Conservation (phyloP, 2,113 vertebrate species). For the Ardeotis arabs region DNA sequence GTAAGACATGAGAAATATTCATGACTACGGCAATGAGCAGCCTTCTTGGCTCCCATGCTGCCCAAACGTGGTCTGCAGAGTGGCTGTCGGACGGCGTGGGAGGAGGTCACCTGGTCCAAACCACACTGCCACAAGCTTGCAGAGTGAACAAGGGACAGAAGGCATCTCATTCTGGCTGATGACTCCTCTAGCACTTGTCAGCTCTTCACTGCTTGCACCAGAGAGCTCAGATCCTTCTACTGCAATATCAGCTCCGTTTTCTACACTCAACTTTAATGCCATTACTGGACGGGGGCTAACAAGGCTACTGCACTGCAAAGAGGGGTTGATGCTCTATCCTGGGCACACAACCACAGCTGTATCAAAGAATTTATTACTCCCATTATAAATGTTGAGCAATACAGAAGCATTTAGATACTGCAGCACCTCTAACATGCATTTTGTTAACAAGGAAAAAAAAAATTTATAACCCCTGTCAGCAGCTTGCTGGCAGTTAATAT, state of each 20-base stretch:
- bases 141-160: not conserved
- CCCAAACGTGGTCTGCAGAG: not conserved
- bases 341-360: not conserved
- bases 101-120: not conserved
- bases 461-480: conserved; percentile 63
- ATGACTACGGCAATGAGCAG: rapidly evolving
- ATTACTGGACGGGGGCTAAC: rapidly evolving
- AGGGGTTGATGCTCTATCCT: not conserved
- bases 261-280: not conserved
- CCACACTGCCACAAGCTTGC: rapidly evolving
- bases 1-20: not conserved
- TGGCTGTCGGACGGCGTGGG: rapidly evolving
- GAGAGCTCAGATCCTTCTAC: not conserved
- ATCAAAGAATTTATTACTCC: not conserved
- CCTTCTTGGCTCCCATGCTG: not conserved
- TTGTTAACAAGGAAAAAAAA: conserved; percentile 69
- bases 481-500: conserved; percentile 70
- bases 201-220: not conserved
- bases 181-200: not conserved
- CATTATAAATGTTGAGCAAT: conserved; percentile 16
- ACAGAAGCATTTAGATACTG: not conserved
- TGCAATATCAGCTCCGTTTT: not conserved
- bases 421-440: conserved; percentile 29
- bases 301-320: not conserved
- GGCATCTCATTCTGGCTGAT: not conserved